Percentiles rank a stretch among this genome's conserved stretches.
These are phyloP conservation scores for Girardinichthys multiradiatus DNA, from an alignment of 2,113 vertebrate genomes.

Conservation along the genomic window DNA sequence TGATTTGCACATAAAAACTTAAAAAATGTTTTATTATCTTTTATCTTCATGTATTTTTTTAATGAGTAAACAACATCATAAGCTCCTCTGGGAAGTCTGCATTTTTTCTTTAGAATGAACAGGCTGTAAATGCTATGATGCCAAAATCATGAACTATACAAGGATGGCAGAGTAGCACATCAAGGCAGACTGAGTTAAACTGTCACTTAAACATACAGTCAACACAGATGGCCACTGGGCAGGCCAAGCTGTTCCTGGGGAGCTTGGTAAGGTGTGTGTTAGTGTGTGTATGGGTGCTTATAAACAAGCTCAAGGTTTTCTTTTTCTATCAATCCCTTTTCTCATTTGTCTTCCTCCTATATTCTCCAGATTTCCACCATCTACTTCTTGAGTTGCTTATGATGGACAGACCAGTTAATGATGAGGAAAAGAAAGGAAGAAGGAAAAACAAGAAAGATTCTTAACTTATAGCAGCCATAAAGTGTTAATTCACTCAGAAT, in stretches of 20 bases:
- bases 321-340: slow-evolving; percentile 12
- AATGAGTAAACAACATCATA: not conserved
- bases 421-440: not conserved
- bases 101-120: slow-evolving; percentile 6
- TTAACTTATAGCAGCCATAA: no score
- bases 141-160: slow-evolving; percentile 20
- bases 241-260: slow-evolving; percentile 40
- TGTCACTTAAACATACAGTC: slow-evolving; percentile 50
- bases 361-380: slow-evolving; percentile 2
- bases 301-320: no score
- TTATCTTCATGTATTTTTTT: no score
- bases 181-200: slow-evolving; percentile 40
- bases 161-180: slow-evolving; percentile 42
- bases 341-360: not conserved
- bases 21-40: no score
- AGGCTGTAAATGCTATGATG: not conserved
- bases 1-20: no score
- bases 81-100: not conserved
- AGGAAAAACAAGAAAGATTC: no score
- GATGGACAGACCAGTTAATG: not conserved
- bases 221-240: slow-evolving; percentile 57
- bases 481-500: not conserved
- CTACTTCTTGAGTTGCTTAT: not conserved
- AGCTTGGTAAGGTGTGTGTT: slow-evolving; percentile 17
- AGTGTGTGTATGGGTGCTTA: not conserved